Base-by-base conservation (phyloP, 2,888 invertebrate species). In the Ditula angustiorana region DNA sequence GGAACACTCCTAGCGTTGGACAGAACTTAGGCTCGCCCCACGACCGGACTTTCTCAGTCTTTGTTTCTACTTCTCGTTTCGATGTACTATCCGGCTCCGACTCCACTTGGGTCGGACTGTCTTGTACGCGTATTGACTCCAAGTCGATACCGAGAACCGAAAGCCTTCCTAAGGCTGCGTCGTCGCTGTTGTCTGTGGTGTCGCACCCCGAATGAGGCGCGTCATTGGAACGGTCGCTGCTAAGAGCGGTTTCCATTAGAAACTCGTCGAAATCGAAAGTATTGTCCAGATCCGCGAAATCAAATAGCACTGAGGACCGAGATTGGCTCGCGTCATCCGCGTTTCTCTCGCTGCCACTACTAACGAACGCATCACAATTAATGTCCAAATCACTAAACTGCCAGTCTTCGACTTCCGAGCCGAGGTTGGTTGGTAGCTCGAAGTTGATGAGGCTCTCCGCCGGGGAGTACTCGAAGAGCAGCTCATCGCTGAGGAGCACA, bases 1-100 rank as follows among this genome's bases (percentile, higher is more conserved):
- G 94, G 87, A 94, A 97, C 75, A 93, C 93, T 73, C 94, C 94
- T 78, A 94, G 85, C 77, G 94, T 83, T 37, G 85, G 79, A 67
- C 84, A 89, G 73, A 83, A 92, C 73, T 84, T 78, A 2, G 92
- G 90, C 69, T 92, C 91, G 24, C 93, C 90, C 82, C 83, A 90
- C 13, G 84, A 79, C 33, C 80, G 78, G 44, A 77, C 74, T 74
- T 86, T 87, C 53, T 80, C 82, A 60, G 70, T 75, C 69, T 71
- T 78, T 37, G 76, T 72, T 13, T 55, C 64, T 19, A 53, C 41
- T 49, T 61, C n/a, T 24, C n/a, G 8, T 35, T 74, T 71, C 5
- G 50, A 11, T 47, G 71, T 72, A 24, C 70, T 72, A 26, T 74
- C 66, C 77, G 78, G 79, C n/a, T 71, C 74, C n/a, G 73, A 53